Conservation (phyloP, 2,797 vertebrate species). For the Erpetoichthys calabaricus region DNA sequence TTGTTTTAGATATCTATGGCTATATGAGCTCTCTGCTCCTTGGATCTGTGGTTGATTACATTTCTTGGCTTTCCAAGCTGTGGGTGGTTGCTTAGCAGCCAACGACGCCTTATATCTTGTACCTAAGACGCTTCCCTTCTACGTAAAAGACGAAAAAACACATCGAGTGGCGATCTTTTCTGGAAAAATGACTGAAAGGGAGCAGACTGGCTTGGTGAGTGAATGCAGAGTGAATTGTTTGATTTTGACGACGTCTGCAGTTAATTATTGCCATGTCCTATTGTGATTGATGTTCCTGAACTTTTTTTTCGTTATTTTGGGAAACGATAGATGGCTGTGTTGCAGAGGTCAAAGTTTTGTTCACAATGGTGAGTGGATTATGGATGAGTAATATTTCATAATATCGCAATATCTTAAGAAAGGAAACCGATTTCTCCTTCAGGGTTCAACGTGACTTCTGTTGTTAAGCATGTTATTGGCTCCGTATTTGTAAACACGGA, state of each 20-base stretch:
- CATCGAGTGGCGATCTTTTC: background rate
- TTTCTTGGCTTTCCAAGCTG: background rate
- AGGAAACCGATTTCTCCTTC: too few relatives aligned
- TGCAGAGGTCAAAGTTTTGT: too few relatives aligned
- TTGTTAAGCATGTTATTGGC: too few relatives aligned
- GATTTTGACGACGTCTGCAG: too few relatives aligned
- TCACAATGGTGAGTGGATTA: too few relatives aligned
- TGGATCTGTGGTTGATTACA: background rate
- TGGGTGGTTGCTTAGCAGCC: slow-evolving; percentile 21
- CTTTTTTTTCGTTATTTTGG: too few relatives aligned
- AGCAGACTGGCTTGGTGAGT: slow-evolving; percentile 23
- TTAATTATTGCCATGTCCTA: background rate
- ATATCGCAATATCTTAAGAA: too few relatives aligned
- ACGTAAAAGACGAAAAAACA: background rate
- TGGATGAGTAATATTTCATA: too few relatives aligned
- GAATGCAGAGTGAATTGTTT: background rate
- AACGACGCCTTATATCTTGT: slow-evolving; percentile 4
- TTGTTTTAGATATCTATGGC: too few relatives aligned
- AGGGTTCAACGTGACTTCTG: too few relatives aligned
- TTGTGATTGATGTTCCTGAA: background rate
- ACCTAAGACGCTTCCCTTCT: background rate
- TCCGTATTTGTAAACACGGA: too few relatives aligned
- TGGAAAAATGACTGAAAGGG: slow-evolving; percentile 19
- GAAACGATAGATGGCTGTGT: too few relatives aligned
- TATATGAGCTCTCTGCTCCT: background rate